These are phyloP conservation scores for Alexandromys fortis DNA, from an alignment of 2,113 vertebrate genomes.

Conservation along the genomic window DNA sequence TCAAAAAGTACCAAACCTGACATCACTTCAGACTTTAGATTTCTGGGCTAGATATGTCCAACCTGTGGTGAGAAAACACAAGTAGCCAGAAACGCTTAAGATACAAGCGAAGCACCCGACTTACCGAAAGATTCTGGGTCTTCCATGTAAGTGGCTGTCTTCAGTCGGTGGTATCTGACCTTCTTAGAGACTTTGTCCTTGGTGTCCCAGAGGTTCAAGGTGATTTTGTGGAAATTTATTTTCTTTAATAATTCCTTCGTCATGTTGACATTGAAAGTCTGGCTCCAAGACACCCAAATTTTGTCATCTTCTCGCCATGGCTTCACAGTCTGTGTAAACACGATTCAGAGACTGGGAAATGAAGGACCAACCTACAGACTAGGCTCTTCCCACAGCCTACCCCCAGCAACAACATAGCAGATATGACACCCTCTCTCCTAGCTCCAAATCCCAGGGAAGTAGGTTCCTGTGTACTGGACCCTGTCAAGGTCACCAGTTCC, in stretches of 20 bases:
- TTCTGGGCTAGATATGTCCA: background rate
- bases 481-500: background rate
- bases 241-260: constrained; percentile 87
- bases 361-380: background rate
- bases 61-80: background rate
- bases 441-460: background rate
- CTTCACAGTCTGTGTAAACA: constrained; percentile 83
- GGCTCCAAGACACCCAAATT: constrained; percentile 90
- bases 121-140: constrained; percentile 74
- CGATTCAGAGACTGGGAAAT: background rate
- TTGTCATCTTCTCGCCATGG: constrained; percentile 87
- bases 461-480: rapidly evolving
- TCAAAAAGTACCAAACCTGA: background rate
- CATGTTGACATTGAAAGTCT: constrained; percentile 82
- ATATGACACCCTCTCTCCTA: background rate
- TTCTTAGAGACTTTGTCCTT: constrained; percentile 85
- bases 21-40: background rate
- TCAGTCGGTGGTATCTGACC: constrained; percentile 81
- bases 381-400: rapidly evolving
- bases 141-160: constrained; percentile 25
- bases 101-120: background rate
- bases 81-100: background rate
- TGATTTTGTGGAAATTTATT: constrained; percentile 87
- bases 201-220: constrained; percentile 86
- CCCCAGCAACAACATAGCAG: rapidly evolving